Base-by-base conservation (phyloP, 92 coral and sea anemone species). In the Zoanthus sansibaricus region DNA sequence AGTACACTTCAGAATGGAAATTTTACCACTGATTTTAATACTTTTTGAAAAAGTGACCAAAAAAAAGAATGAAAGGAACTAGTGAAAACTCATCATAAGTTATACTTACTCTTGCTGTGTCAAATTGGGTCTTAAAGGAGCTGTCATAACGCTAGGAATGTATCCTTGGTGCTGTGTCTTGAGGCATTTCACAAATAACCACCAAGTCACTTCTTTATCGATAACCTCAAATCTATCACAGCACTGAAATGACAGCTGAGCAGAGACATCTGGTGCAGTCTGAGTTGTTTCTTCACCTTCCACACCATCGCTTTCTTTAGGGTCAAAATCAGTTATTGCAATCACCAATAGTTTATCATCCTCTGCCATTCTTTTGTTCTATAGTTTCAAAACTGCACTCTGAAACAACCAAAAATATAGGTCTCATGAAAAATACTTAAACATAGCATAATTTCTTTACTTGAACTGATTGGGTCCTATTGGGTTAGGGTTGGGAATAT, bases 121-220 rank as follows among this genome's bases (percentile, higher is more conserved):
- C 31, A 95, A 84, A 83, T 90, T 78, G 58, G 84, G 90, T 67
- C 87, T 94, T 47, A 96, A 76, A 1, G 98, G 98, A 6, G 87
- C 95, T 44, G 93, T 94, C 72, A 91, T 87, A 8, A 86, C 79
- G 84, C 98, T 96, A 12, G 98, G 99, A 17, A 96, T 90, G 87
- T 95, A 96, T n/a, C 98, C 99, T 18, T 69, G 56, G 46, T 92
- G 87, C 11, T 89, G 93, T 14, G 88, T 82, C 30, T 72, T 58
- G 4, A 88, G 14, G 37, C 77, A 47, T 77, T 90, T 93, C 17
- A 93, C 99, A 89, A 88, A 93, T 5, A 96, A 89, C 99, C 99
- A 96, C 99, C 99, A 96, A 71, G 82, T 89, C 49, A 95, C 93
- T 46, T 74, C 88, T 17, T 86, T 75, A 33, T 96, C 98, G n/a